Conservation (phyloP, 2,113 vertebrate species). For the Excalfactoria chinensis region DNA sequence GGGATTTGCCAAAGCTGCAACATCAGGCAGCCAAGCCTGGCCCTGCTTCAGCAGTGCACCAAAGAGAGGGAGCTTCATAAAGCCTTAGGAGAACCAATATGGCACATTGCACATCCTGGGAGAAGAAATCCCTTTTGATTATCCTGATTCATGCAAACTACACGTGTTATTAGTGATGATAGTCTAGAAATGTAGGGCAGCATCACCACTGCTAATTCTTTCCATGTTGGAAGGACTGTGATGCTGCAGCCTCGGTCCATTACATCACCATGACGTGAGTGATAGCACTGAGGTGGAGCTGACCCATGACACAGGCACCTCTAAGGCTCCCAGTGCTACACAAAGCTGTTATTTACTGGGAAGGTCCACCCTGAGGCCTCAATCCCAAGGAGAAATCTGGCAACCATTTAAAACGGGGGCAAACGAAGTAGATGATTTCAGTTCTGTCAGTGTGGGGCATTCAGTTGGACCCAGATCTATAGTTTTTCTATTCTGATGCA, state of each 20-base stretch:
- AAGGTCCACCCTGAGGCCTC: neutral
- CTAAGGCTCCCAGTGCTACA: neutral
- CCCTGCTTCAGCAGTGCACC: neutral
- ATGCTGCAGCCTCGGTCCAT: neutral
- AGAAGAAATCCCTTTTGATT: neutral
- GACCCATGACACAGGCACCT: neutral
- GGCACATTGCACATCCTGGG: neutral
- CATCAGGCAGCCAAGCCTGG: neutral
- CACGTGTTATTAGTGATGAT: neutral
- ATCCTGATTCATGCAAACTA: neutral
- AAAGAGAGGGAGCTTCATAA: neutral
- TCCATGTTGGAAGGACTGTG: neutral
- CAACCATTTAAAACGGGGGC: neutral
- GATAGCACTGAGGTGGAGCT: neutral
- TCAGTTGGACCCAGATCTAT: neutral
- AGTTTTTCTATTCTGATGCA: neutral
- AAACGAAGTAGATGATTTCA: neutral
- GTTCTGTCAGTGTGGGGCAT: neutral
- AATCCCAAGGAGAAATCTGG: neutral
- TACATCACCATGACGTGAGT: neutral
- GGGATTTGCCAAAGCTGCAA: neutral
- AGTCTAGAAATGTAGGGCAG: neutral
- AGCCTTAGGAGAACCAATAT: neutral
- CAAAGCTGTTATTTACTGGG: neutral
- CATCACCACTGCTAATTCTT: neutral